Evolutionary conservation across 2,113 vertebrate genomes (phyloP).

Genomic region (Sceloporus tristichus): DNA sequence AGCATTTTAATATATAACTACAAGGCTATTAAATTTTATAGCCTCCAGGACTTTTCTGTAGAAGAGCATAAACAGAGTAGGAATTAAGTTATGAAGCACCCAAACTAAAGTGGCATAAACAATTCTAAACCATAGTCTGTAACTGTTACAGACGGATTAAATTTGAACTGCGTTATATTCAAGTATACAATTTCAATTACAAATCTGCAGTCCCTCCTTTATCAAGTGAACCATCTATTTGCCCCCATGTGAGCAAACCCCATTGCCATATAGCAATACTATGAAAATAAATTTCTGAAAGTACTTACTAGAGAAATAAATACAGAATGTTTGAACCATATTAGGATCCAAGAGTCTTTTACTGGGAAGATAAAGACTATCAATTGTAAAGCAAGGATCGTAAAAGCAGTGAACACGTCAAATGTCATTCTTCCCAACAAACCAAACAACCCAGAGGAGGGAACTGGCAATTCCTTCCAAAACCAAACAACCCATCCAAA

Average conservation of each 20-base stretch:
- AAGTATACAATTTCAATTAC: background rate
- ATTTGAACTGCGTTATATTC: background rate
- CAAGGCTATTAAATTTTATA: constrained; percentile 11
- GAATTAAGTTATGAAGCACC: constrained; percentile 18
- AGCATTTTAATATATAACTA: background rate
- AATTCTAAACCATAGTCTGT: background rate
- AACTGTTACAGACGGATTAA: background rate
- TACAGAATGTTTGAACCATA: no score
- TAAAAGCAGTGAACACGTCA: background rate
- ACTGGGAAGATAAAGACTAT: background rate
- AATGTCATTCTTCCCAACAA: constrained; percentile 3
- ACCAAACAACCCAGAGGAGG: no score
- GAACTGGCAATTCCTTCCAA: background rate
- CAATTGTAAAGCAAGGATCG: background rate
- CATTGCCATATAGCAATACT: background rate
- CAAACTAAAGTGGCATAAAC: constrained; percentile 9
- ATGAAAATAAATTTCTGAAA: background rate
- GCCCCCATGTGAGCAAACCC: background rate
- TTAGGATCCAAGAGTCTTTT: background rate
- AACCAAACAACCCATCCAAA: background rate
- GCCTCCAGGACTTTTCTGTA: background rate
- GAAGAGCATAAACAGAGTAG: background rate
- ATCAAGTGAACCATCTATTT: background rate
- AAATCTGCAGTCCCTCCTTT: background rate
- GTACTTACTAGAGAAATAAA: background rate